Conservation (phyloP, 2,797 vertebrate species). For the Caiman crocodilus region DNA sequence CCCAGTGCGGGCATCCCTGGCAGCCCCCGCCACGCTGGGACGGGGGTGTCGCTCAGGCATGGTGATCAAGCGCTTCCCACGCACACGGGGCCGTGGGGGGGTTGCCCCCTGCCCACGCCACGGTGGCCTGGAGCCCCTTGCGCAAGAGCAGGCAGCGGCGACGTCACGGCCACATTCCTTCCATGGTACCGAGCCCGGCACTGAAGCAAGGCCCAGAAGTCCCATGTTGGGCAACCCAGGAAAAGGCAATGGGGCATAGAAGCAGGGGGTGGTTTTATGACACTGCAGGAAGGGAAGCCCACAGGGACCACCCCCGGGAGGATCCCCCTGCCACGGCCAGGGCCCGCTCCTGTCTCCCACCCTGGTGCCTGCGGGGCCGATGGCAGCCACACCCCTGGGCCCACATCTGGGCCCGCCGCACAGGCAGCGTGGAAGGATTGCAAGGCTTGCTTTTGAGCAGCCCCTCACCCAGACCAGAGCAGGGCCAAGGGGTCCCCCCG, state of each 20-base stretch:
- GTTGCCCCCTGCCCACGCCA: background rate
- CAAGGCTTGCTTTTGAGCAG: background rate
- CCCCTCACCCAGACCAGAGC: background rate
- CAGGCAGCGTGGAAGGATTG: background rate
- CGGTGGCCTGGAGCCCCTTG: background rate
- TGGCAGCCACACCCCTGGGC: background rate
- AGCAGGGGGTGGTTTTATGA: no score
- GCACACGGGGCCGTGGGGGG: background rate
- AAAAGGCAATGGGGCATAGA: slow-evolving; percentile 2
- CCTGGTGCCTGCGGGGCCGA: background rate
- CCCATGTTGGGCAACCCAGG: slow-evolving; percentile 72
- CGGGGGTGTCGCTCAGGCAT: no score
- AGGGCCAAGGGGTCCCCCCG: background rate
- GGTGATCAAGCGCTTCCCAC: no score
- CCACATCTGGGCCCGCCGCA: rapidly evolving
- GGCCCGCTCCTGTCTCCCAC: rapidly evolving
- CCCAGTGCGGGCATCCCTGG: rapidly evolving
- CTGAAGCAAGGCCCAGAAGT: slow-evolving; percentile 30
- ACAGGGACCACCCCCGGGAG: no score
- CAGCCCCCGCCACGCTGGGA: no score
- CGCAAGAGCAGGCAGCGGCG: rapidly evolving
- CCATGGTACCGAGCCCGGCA: background rate
- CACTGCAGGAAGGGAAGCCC: no score
- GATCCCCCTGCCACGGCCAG: no score
- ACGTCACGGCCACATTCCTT: background rate